Evolutionary conservation across 2,797 vertebrate genomes (phyloP), one percentile per base, ranked within the genome.

Genomic region (Cercopithecus mitis): DNA sequence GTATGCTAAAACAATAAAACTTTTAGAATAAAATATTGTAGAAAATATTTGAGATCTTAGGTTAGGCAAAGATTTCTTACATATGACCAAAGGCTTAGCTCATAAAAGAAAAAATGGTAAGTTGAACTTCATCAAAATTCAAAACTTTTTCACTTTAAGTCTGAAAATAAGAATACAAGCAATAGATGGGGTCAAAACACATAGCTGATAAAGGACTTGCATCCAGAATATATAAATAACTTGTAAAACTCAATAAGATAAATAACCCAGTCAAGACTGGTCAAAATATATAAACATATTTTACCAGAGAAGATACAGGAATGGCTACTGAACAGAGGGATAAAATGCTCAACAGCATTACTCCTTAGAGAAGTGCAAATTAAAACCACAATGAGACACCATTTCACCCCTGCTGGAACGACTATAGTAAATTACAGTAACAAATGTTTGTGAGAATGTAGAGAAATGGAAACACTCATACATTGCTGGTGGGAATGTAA

Each of bases 341-440:
- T 55, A 93, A 94, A 73, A 80, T 94, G 41, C 33, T 90, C 45
- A 50, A 25, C 2, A 58, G 22, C 30, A 88, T 61, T 87, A 83
- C 52, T 64, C 25, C 67, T 88, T 93, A 84, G n/a, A 70, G 47
- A 96, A 96, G 85, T 77, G 36, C 27, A 64, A 88, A 58, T 84
- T 84, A 95, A 90, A 92, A 52, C 61, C 50, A 33, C 52, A 52
- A 39, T 57, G 39, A 88, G 4, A 52, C 13, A 52, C n/a, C 9
- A 72, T 58, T 85, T 85, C 47, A 47, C 19, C 79, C 33, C 41
- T 15, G 61, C 55, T 91, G 33, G 14, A 75, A 76, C 85, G 2
- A 14, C 47, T 67, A 39, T 84, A 70, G 45, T 95, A 90, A 83
- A 80, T 86, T 33, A 79, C 5, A 81, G 52, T 55, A 85, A 88